Conservation (phyloP, 2,797 vertebrate genomes). For the Rhynchotus rufescens region DNA sequence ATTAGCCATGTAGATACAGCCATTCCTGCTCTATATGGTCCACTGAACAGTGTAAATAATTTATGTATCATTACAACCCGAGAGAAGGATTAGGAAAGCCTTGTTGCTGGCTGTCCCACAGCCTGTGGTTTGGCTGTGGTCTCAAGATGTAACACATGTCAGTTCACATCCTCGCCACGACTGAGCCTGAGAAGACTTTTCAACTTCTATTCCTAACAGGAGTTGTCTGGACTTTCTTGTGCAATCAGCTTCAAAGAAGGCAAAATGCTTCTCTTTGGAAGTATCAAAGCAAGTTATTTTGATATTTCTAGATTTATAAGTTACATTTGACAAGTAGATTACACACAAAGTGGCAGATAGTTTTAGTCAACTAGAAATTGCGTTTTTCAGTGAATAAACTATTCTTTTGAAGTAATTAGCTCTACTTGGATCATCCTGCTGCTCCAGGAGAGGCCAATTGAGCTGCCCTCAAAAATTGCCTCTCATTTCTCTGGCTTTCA, state of each 20-base stretch:
- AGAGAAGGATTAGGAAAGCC: neutral
- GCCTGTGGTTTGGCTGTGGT: neutral
- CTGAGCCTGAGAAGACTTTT: neutral
- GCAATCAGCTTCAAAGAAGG: neutral
- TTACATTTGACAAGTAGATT: neutral
- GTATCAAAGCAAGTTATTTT: neutral
- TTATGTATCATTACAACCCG: accelerated
- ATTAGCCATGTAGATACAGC: neutral
- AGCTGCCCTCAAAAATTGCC: neutral
- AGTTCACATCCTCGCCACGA: neutral
- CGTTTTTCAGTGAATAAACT: neutral
- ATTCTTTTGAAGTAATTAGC: neutral
- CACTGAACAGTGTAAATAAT: neutral
- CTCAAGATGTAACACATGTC: neutral
- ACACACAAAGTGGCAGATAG: neutral
- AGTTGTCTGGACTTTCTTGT: neutral
- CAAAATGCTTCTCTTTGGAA: neutral
- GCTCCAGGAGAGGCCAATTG: neutral
- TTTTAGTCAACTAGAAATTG: neutral
- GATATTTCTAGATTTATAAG: neutral
- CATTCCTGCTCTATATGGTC: neutral
- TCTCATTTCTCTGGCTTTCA: neutral
- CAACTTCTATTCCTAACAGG: neutral
- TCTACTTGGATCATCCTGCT: neutral
- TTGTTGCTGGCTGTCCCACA: neutral